Evolutionary conservation across 37 sponge, comb jelly and placozoan genomes (phyloP), one percentile per base, ranked within the genome.

Genomic region (Halisarca cf. caerulea): DNA sequence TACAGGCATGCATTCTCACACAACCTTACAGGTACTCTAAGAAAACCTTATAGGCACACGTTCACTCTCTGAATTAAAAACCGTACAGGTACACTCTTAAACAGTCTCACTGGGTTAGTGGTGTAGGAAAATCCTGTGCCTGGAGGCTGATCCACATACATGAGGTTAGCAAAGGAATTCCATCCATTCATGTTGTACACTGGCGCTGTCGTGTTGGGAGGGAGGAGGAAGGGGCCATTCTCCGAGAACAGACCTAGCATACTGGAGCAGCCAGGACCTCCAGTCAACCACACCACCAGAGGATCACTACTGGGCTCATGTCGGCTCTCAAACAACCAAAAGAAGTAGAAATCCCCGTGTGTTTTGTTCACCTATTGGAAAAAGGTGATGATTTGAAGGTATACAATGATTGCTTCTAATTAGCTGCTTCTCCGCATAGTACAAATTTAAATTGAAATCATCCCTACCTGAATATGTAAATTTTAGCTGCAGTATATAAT

Each of bases 301-400:
- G 96, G 96, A 59, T 95, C 96, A 0, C 68, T 82, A 7, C 86
- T 59, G 0, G 96, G 93, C 37, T 88, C 66, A 23, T 59, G 80
- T n/a, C 96, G 80, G 39, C 96, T 95, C 81, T 92, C 96, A 59
- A 95, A 90, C 59, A 95, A 86, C 96, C 96, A 95, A 70, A 92
- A 95, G 61, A 95, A 95, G 71, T 89, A 82, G 60, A 85, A 64
- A 18, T 84, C 93, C 20, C 91, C 93, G 64, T 92, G 83, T 37
- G 91, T 88, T 70, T 95, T 79, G 73, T 95, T 92, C 0, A 92
- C 93, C 84, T 92, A 45, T 39, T 70, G 59, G 61, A 62, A 47
- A 11, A 47, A 47, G 51, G 11, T 47, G n/a, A n/a, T n/a, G n/a
- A n/a, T n/a, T n/a, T n/a, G n/a, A n/a, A n/a, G n/a, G n/a, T n/a